phyloP scores from a whole-genome alignment of 92 coral and sea anemone genomes.

The Zoanthus solanderi region DNA sequence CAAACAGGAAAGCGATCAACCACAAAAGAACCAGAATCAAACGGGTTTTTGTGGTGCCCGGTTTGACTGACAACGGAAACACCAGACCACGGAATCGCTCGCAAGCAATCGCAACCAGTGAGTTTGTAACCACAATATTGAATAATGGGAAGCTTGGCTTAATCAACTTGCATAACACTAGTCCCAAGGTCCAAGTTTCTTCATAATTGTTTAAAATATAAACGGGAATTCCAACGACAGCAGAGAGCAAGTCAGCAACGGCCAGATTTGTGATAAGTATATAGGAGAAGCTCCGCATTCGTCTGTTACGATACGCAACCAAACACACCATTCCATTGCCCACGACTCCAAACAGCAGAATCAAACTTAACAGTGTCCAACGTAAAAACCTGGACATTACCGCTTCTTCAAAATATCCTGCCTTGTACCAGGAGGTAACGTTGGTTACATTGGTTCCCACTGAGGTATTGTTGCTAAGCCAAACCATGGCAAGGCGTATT shows the following conservation, averaged over 20 bases:
- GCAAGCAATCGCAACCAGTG: conserved; percentile 87
- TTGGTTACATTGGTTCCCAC: background rate
- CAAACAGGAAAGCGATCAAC: conserved; percentile 76
- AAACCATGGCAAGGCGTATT: background rate
- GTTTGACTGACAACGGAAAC: conserved; percentile 78
- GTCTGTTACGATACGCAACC: conserved; percentile 66
- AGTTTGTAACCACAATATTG: conserved; percentile 79
- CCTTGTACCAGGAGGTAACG: background rate
- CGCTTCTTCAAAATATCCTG: background rate
- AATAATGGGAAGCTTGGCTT: conserved; percentile 82
- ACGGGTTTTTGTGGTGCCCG: conserved; percentile 82
- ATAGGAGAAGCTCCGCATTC: conserved; percentile 77
- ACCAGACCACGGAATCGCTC: conserved; percentile 86
- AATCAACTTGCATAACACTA: conserved; percentile 71
- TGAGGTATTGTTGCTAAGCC: conserved; percentile 8
- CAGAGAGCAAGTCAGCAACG: conserved; percentile 69
- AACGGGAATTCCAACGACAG: conserved; percentile 70
- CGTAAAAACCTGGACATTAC: conserved; percentile 9
- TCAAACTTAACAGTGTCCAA: conserved; percentile 18
- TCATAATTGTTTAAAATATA: conserved; percentile 52
- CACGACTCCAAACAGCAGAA: conserved; percentile 47
- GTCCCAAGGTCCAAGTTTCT: conserved; percentile 76
- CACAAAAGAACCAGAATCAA: conserved; percentile 69
- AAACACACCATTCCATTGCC: conserved; percentile 75
- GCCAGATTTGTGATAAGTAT: conserved; percentile 80